Percentiles rank a stretch among this genome's conserved stretches.
Conservation (phyloP, 92 coral and sea anemone genomes). For the Zoanthus sansibaricus region DNA sequence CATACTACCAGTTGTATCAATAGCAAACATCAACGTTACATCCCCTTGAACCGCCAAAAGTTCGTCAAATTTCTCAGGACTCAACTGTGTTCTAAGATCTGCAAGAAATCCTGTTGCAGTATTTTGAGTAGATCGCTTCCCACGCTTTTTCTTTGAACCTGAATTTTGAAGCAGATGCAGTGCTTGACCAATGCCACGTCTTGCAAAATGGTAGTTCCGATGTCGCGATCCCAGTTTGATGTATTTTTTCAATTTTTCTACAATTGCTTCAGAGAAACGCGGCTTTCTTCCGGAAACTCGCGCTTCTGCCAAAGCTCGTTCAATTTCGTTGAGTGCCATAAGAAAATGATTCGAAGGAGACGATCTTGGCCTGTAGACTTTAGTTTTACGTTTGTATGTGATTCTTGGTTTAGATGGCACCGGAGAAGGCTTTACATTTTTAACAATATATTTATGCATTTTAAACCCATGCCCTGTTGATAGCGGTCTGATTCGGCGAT, state of each 20-base stretch:
- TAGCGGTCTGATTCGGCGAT: no score
- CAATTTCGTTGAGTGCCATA: conserved; percentile 81
- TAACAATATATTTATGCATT: no score
- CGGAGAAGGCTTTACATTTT: not conserved
- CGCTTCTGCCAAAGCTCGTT: conserved; percentile 80
- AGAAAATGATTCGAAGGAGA: conserved; percentile 85
- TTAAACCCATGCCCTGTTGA: no score
- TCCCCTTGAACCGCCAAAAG: conserved; percentile 93
- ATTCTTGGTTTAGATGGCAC: not conserved
- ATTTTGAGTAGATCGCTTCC: conserved; percentile 63
- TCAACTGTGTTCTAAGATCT: conserved; percentile 69
- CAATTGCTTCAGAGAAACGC: no score
- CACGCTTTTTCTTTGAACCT: conserved; percentile 31
- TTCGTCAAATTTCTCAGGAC: conserved; percentile 68
- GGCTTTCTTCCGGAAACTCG: conserved; percentile 39
- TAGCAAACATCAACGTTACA: conserved; percentile 91
- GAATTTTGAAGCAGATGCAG: conserved; percentile 49
- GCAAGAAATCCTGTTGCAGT: conserved; percentile 65
- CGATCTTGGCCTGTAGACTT: not conserved
- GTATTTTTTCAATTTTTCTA: no score
- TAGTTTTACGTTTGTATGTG: conserved; percentile 46
- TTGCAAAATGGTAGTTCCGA: conserved; percentile 50
- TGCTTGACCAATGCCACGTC: conserved; percentile 37
- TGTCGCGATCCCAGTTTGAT: no score
- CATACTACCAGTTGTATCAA: conserved; percentile 97